phyloP scores from a whole-genome alignment of 2,113 vertebrate species.

The Myrmecobius fasciatus region DNA sequence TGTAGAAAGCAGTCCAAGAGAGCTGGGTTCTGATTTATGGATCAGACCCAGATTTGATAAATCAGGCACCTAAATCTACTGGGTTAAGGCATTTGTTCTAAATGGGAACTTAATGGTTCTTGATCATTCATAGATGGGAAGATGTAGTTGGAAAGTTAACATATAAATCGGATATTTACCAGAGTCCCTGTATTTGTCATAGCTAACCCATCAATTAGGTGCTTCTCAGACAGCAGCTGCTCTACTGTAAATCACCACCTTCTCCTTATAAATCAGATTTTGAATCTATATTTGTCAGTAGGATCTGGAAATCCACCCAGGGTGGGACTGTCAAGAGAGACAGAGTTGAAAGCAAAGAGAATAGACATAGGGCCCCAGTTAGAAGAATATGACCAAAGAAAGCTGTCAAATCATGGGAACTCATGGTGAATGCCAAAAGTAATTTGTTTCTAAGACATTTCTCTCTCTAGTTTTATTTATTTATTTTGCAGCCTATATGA shows the following conservation, averaged over 20 bases:
- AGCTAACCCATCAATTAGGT: constrained; percentile 72
- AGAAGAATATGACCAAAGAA: background rate
- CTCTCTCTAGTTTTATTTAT: background rate
- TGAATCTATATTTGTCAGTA: constrained; percentile 43
- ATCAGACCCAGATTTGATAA: constrained; percentile 50
- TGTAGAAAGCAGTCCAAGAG: background rate
- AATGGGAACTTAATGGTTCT: constrained; percentile 54
- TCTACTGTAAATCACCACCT: constrained; percentile 62
- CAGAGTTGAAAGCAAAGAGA: background rate
- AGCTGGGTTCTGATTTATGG: constrained; percentile 65
- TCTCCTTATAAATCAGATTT: constrained; percentile 47
- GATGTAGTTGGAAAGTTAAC: constrained; percentile 42
- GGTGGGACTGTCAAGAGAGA: background rate
- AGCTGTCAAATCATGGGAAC: background rate
- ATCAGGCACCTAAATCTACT: constrained; percentile 39
- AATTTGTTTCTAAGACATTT: constrained; percentile 48
- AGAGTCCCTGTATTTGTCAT: constrained; percentile 42
- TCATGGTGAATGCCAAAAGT: background rate
- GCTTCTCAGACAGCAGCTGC: constrained; percentile 62
- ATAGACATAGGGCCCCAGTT: background rate
- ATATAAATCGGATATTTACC: constrained; percentile 54
- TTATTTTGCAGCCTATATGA: background rate
- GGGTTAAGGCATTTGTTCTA: constrained; percentile 67
- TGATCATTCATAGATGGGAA: constrained; percentile 54
- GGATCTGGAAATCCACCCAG: background rate